A percentile compares a stretch with the other conserved stretches of the same genome.
phyloP scores from a whole-genome alignment of 2,113 vertebrate species.

The Sapayoa aenigma region DNA sequence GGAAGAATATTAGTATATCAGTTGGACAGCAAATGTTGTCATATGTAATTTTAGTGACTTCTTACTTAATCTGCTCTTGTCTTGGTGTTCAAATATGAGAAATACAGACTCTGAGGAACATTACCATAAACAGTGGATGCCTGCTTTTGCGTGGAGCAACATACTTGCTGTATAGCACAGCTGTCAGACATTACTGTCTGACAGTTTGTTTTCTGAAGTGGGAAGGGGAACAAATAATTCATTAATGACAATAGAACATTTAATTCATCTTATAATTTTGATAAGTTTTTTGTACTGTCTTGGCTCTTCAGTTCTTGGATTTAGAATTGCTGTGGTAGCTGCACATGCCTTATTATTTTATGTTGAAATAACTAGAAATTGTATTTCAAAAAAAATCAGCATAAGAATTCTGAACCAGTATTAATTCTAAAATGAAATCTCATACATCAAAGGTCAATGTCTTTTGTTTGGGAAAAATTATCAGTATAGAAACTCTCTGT shows the following conservation, averaged over 20 bases:
- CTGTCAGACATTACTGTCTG: not conserved
- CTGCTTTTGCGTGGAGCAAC: not conserved
- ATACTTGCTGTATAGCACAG: not conserved
- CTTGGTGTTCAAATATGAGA: not conserved
- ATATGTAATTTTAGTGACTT: not conserved
- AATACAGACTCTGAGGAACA: not conserved
- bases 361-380: not conserved
- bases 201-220: not conserved
- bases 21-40: not conserved
- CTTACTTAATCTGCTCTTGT: not conserved
- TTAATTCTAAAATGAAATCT: not conserved
- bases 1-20: not conserved
- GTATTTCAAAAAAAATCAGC: not conserved
- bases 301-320: not conserved
- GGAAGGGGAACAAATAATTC: not conserved
- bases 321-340: not conserved
- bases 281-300: not conserved
- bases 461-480: not conserved
- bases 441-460: not conserved
- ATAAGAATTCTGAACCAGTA: not conserved
- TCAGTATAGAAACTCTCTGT: not conserved
- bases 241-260: not conserved
- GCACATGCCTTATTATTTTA: not conserved
- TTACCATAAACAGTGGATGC: not conserved
- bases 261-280: not conserved